Percentiles rank a stretch among this genome's conserved stretches.
phyloP scores from a whole-genome alignment of 2,797 vertebrate genomes.

The Sarcoramphus papa region DNA sequence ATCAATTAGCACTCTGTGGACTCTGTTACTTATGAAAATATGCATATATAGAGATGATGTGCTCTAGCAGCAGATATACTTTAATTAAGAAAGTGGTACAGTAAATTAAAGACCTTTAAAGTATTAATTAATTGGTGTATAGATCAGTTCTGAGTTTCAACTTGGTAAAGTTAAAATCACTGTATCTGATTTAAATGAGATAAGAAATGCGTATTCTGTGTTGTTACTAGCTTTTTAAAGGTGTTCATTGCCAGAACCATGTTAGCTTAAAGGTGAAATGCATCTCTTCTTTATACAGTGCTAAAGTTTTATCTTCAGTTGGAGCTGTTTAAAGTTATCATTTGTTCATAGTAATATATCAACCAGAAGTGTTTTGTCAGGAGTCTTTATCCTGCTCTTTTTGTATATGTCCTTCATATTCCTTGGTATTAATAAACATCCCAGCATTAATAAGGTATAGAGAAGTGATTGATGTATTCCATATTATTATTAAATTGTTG shows the following conservation, averaged over 20 bases:
- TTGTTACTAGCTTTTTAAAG: not conserved
- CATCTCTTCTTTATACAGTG: not conserved
- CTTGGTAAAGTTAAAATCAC: constrained; percentile 65
- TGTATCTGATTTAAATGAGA: constrained; percentile 49
- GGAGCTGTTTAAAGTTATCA: not conserved
- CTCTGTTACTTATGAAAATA: constrained; percentile 82
- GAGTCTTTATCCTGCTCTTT: constrained; percentile 54
- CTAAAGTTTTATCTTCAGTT: not conserved
- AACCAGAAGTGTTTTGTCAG: constrained; percentile 35
- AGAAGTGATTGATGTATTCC: constrained; percentile 71
- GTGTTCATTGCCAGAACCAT: not conserved
- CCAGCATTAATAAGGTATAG: constrained; percentile 65
- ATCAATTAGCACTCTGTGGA: constrained; percentile 85
- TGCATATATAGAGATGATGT: constrained; percentile 76
- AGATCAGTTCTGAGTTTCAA: constrained; percentile 67
- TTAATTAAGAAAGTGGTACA: constrained; percentile 82
- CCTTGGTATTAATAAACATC: constrained; percentile 63
- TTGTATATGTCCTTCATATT: constrained; percentile 69
- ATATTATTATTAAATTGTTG: constrained; percentile 73
- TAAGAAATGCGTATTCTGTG: not conserved
- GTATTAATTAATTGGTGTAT: constrained; percentile 79
- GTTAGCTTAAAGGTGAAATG: not conserved
- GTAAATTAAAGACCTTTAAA: constrained; percentile 83
- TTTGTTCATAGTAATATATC: constrained; percentile 21
- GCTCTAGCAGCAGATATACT: constrained; percentile 74